Evolutionary conservation across 2,797 vertebrate genomes (phyloP).

Genomic region (Schizopygopsis malacanthus): DNA sequence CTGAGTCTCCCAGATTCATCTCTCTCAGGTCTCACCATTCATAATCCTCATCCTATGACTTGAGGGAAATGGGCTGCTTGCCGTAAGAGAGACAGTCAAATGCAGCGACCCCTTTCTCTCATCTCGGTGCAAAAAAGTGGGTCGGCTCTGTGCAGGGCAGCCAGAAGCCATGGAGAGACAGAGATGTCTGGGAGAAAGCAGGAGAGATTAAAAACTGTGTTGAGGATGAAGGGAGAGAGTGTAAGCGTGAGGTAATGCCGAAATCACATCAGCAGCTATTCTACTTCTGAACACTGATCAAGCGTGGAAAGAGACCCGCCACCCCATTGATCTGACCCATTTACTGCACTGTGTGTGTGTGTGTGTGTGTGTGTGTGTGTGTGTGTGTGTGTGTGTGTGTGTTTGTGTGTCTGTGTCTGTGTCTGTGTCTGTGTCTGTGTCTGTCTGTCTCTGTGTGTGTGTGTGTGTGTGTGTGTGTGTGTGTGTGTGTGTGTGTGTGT

Average conservation of each 20-base stretch:
- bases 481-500: neutral
- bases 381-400: neutral
- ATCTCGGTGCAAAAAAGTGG: constrained; percentile 36
- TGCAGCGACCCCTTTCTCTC: constrained; percentile 5
- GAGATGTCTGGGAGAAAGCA: constrained; percentile 24
- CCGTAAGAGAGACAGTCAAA: constrained; percentile 32
- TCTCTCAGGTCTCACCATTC: constrained; percentile 44
- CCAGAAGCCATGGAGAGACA: constrained; percentile 42
- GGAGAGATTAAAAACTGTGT: constrained; percentile 50
- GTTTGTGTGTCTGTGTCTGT: neutral
- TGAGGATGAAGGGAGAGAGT: constrained; percentile 46
- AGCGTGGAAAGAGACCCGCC: constrained; percentile 41
- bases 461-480: neutral
- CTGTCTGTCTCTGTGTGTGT: neutral
- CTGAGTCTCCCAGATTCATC: constrained; percentile 18
- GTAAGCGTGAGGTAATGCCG: constrained; percentile 39
- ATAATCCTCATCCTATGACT: constrained; percentile 42
- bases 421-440: neutral
- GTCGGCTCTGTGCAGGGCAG: constrained; percentile 37
- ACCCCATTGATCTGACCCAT: constrained; percentile 52
- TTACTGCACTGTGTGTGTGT: constrained; percentile 30
- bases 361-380: neutral
- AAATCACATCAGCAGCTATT: constrained; percentile 47
- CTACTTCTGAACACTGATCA: constrained; percentile 52
- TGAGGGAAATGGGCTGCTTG: constrained; percentile 17